Evolutionary conservation across 2,113 vertebrate species (phyloP), one percentile per base, ranked within the genome.

Genomic region (Buteo buteo): DNA sequence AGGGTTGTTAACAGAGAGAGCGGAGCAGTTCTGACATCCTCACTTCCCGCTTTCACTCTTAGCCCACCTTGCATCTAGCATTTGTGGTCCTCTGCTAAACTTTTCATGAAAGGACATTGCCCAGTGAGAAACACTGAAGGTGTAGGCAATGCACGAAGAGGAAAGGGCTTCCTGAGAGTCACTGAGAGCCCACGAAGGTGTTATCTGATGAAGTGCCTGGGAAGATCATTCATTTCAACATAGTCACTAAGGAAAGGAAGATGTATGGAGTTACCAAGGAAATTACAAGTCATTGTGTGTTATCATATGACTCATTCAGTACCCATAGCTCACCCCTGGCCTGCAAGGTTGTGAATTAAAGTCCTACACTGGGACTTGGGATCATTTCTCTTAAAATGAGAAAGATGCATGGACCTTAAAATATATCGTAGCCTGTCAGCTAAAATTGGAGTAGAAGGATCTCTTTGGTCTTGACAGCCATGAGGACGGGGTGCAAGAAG

Each of bases 181-280:
- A 1, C 55, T 0, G 0, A 13, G 17, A 70, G 64, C 47, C 22
- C 5, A 1, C 7, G 18, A 18, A 64, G 54, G n/a, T 55, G 38
- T 17, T 10, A 6, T 3, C 32, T 67, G 52, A 44, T 62, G 34
- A 47, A 79, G 40, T 62, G 26, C 29, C 10, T 38, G 55, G 26
- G 28, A 62, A 89, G 58, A 49, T 26, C 1, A 0, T 49, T 72
- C 28, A 5, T 80, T 45, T 71, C 47, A 34, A 1, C 8, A 3
- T 28, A 20, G 42, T 57, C 77, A 16, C n/a, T 58, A 16, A 52
- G 31, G 20, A 52, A 40, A 28, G 52, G 57, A 29, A 59, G 69
- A 50, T 54, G 58, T 49, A 45, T 84, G 73, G 54, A 65, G 44
- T 66, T 61, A 36, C 2, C 45, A 16, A 59, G 69, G 45, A 69